Evolutionary conservation across 1,140 invertebrate genomes (phyloP).

Genomic region (Mylabris phalerata): DNA sequence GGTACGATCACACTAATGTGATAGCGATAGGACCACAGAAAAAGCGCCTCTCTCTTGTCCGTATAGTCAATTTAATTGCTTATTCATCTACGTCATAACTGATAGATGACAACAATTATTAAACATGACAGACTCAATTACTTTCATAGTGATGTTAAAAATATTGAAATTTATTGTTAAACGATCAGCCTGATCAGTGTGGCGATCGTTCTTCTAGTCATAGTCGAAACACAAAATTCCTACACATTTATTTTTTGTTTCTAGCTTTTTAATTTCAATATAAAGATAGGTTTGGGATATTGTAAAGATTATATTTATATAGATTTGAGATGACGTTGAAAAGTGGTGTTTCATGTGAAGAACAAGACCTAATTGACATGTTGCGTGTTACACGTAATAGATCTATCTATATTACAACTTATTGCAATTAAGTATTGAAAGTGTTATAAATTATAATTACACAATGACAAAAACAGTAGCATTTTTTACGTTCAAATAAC

Average conservation of each 20-base stretch:
- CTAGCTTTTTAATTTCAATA: background rate
- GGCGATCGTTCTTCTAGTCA: background rate
- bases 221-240: background rate
- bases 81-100: conserved; percentile 7
- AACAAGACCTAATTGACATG: no score
- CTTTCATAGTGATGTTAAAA: conserved; percentile 5
- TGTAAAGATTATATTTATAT: no score
- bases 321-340: no score
- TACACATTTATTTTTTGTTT: background rate
- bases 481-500: no score
- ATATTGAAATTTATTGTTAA: conserved; percentile 10
- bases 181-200: background rate
- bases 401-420: no score
- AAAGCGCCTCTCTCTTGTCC: background rate
- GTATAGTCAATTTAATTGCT: conserved; percentile 10
- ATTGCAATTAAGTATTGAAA: no score
- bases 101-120: conserved; percentile 16
- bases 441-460: no score
- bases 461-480: no score
- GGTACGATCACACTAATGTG: no score
- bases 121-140: conserved; percentile 14
- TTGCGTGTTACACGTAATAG: no score
- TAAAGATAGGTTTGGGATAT: background rate
- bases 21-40: no score
- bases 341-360: no score